Evolutionary conservation across 2,797 vertebrate species (phyloP), one percentile per base, ranked within the genome.

Genomic region (Odontamblyopus rebecca): DNA sequence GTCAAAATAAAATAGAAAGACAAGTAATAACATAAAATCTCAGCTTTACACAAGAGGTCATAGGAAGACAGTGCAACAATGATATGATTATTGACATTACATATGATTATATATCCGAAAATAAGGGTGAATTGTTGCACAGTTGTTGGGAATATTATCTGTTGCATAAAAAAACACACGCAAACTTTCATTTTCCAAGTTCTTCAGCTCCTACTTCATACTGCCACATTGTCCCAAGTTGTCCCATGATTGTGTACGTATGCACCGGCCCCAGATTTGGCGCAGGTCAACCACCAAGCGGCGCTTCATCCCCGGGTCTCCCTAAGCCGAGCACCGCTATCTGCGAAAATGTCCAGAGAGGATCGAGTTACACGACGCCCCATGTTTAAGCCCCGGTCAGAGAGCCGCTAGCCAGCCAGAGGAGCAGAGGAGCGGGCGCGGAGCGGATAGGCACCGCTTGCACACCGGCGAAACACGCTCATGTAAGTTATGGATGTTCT

Each of bases 291-390:
- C 93, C 93, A 90, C 88, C 83, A 92, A 92, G 93, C 74, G 91
- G 92, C 89, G 93, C 93, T 84, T 92, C 78, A 89, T 82, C 48
- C 85, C 78, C 78, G 57, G 77, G 69, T 78, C 57, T 19, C 73
- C 13, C 11, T 53, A 72, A n/a, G 30, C 69, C 15, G 62, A 12
- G 69, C 6, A 67, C 68, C 19, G 84, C 85, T 78, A 32, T 48
- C 29, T 66, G 77, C 73, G 85, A 72, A 84, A 29, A 84, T 85
- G 89, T 90, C 90, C 87, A 79, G 2, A 71, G 82, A 79, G 90
- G 91, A 83, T 94, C 93, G 84, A 75, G 85, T 95, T 93, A 91
- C 94, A 71, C 79, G 75, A 89, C 92, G 91, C 89, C 93, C 91
- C 91, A 80, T 94, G 85, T 91, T 88, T 92, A 92, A 92, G 85